These are phyloP conservation scores for Clepsis dumicolana DNA, from an alignment of 2,888 invertebrate species.

Conservation along the genomic window DNA sequence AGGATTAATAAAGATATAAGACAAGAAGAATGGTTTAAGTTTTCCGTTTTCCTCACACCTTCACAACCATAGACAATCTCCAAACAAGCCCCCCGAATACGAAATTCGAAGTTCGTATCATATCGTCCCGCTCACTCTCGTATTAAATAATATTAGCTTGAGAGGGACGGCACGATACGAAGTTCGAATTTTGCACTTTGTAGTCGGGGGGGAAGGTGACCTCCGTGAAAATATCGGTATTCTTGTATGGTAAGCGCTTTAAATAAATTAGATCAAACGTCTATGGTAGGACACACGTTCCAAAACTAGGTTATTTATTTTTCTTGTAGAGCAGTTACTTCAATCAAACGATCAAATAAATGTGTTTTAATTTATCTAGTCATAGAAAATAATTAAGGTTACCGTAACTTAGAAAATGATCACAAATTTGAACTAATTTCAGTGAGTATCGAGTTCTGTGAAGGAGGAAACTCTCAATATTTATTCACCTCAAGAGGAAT, in stretches of 20 bases:
- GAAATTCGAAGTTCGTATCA: no score
- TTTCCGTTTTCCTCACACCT: no score
- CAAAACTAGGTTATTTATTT: conserved; percentile 18
- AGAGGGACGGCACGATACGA: no score
- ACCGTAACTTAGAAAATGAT: background rate
- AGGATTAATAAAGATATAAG: no score
- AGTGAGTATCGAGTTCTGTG: background rate
- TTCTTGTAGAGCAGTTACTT: background rate
- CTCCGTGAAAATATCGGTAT: background rate
- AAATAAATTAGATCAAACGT: conserved; percentile 14
- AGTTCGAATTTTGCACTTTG: no score
- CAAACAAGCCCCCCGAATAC: no score
- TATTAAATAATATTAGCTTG: no score
- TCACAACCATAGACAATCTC: no score
- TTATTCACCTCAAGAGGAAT: background rate
- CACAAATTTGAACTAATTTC: background rate
- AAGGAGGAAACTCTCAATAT: background rate
- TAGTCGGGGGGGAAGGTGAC: no score
- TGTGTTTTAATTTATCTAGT: background rate
- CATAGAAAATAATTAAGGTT: background rate
- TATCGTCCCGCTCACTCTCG: no score
- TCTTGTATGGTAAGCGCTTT: background rate
- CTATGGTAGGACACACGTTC: conserved; percentile 28
- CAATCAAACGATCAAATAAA: background rate
- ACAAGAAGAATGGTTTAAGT: no score